These are phyloP conservation scores for Octonoba sinensis DNA, from an alignment of 2,888 invertebrate genomes.

Conservation along the genomic window DNA sequence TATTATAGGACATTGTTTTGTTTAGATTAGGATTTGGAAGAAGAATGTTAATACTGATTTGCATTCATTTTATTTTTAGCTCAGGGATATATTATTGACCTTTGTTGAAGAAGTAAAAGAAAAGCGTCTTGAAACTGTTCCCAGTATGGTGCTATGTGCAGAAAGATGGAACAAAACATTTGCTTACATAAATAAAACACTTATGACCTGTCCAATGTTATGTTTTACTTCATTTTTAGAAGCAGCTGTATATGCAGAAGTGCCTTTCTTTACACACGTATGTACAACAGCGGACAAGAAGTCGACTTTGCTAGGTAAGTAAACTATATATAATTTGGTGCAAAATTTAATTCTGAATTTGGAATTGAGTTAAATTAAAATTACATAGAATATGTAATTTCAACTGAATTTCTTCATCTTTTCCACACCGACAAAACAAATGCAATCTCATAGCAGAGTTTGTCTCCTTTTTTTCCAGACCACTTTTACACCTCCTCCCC, in stretches of 20 bases:
- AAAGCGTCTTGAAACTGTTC: background rate
- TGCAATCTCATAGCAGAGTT: no score
- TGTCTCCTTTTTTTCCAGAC: no score
- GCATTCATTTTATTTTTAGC: constrained; percentile 7
- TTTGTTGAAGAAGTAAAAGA: background rate
- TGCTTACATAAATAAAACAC: constrained; percentile 74
- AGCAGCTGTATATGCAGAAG: constrained; percentile 78
- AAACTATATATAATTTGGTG: background rate
- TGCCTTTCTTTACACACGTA: constrained; percentile 67
- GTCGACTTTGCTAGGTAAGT: constrained; percentile 22
- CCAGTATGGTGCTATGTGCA: constrained; percentile 69
- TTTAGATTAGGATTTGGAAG: no score
- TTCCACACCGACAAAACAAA: no score
- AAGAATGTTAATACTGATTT: no score
- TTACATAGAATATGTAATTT: no score
- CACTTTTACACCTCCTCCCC: no score
- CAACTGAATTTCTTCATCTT: no score
- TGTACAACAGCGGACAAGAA: constrained; percentile 20
- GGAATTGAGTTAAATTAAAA: no score
- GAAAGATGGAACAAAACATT: constrained; percentile 78
- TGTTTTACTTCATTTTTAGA: constrained; percentile 82
- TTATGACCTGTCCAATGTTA: constrained; percentile 76
- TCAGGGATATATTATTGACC: constrained; percentile 17
- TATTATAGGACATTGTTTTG: no score
- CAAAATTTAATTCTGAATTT: no score